Conservation (phyloP, 2,113 vertebrate species). For the Nymphicus hollandicus region DNA sequence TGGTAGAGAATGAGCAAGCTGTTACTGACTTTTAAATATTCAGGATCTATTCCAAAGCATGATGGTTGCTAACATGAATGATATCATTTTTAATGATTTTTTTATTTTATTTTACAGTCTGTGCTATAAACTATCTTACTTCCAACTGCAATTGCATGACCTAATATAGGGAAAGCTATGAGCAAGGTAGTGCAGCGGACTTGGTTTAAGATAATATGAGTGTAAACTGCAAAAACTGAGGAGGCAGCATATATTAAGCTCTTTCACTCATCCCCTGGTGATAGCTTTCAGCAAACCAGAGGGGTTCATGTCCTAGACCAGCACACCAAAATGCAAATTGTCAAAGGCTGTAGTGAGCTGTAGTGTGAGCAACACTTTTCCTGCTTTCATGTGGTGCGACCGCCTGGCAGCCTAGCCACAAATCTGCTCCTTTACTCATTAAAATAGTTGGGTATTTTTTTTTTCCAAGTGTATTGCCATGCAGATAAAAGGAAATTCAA, state of each 20-base stretch:
- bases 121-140: not conserved
- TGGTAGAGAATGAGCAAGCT: constrained; percentile 1
- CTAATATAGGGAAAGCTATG: not conserved
- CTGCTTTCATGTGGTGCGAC: not conserved
- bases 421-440: not conserved
- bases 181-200: not conserved
- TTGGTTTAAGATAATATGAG: not conserved
- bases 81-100: not conserved
- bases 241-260: not conserved
- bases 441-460: not conserved
- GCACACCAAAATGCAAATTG: not conserved
- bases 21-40: constrained; percentile 15
- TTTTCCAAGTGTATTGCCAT: not conserved
- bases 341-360: not conserved
- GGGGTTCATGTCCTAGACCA: not conserved
- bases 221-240: not conserved
- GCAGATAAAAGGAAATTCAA: constrained; percentile 26
- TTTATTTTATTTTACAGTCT: not conserved
- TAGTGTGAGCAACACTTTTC: not conserved
- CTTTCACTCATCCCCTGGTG: not conserved
- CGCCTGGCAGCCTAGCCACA: not conserved
- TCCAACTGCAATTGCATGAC: not conserved
- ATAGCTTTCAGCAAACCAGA: not conserved
- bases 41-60: constrained; percentile 10
- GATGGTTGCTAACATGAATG: not conserved